A percentile compares a stretch with the other conserved stretches of the same genome.
These are phyloP conservation scores for Choristoneura rosaceana DNA, from an alignment of 2,888 invertebrate genomes.

Conservation along the genomic window DNA sequence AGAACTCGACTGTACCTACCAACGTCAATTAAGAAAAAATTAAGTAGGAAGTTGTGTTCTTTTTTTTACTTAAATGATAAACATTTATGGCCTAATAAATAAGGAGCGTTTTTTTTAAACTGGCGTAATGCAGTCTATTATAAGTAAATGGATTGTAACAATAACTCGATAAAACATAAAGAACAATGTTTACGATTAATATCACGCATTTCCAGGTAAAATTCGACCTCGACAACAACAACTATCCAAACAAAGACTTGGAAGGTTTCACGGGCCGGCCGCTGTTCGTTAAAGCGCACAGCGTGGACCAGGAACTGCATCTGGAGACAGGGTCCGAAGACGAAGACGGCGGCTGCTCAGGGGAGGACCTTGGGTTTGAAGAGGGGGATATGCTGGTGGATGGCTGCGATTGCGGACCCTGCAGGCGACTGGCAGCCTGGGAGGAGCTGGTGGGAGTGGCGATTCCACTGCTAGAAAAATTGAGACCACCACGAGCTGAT, in stretches of 20 bases:
- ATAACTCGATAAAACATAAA: background rate
- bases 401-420: conserved; percentile 71
- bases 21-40: no score
- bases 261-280: conserved; percentile 37
- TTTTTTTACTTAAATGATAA: no score
- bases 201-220: conserved; percentile 59
- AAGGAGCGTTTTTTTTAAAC: no score
- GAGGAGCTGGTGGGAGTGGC: conserved; percentile 91
- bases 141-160: no score
- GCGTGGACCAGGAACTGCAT: conserved; percentile 62
- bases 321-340: conserved; percentile 52
- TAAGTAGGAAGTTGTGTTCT: no score
- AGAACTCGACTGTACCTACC: no score
- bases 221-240: conserved; percentile 66
- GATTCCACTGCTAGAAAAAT: conserved; percentile 89
- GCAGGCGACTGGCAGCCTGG: conserved; percentile 84
- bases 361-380: conserved; percentile 76
- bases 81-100: no score
- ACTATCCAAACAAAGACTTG: conserved; percentile 50
- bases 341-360: conserved; percentile 58
- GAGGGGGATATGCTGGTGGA: conserved; percentile 66
- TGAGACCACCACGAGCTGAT: conserved; percentile 76
- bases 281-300: conserved; percentile 54
- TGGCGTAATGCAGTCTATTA: no score
- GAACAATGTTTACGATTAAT: background rate